phyloP scores from a whole-genome alignment of 2,113 vertebrate genomes.

The Aldabrachelys gigantea region DNA sequence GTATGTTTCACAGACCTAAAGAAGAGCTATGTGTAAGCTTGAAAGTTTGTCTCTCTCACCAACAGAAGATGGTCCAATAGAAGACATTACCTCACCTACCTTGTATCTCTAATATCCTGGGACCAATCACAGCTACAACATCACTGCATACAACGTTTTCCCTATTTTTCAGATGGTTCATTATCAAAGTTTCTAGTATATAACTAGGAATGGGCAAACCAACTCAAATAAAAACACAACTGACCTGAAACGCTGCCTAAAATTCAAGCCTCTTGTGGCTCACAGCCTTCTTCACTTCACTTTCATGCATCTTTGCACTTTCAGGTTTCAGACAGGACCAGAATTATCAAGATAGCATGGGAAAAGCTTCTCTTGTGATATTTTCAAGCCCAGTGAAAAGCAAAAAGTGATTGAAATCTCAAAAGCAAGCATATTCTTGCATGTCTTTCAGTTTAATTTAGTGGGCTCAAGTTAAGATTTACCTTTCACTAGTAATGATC shows the following conservation, averaged over 20 bases:
- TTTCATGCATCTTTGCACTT: background rate
- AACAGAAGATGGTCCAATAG: too few species aligned
- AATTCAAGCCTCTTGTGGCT: background rate
- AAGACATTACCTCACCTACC: too few species aligned
- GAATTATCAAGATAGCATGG: background rate
- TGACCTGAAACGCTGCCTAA: background rate
- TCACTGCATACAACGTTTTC: background rate
- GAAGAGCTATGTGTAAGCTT: too few species aligned
- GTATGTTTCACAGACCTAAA: background rate
- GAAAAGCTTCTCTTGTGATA: background rate
- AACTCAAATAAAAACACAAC: slow-evolving; percentile 1
- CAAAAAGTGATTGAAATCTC: background rate
- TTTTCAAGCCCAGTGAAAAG: background rate
- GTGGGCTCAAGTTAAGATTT: background rate
- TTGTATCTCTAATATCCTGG: too few species aligned
- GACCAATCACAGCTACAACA: background rate
- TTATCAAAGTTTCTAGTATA: background rate
- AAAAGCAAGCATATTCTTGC: background rate
- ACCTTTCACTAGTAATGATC: background rate
- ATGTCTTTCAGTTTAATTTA: background rate
- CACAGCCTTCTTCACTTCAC: background rate
- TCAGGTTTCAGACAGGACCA: background rate
- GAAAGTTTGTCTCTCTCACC: too few species aligned
- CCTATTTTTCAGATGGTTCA: background rate
- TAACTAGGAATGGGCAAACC: background rate